Evolutionary conservation across 2,888 invertebrate genomes (phyloP).

Genomic region (Melanostoma mellinum): DNA sequence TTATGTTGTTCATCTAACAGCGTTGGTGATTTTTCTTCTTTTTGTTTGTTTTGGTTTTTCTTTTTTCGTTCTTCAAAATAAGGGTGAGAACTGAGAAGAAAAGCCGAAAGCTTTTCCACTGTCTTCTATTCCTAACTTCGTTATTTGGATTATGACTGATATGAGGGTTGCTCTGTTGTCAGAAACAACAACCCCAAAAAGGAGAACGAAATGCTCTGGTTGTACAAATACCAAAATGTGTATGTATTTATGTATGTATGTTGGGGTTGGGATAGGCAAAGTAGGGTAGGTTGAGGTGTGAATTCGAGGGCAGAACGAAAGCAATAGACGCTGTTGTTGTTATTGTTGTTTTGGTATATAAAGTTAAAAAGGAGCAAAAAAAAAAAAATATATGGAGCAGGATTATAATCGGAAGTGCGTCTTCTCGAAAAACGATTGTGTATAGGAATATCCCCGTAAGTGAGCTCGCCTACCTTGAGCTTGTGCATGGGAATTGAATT

Average conservation of each 20-base stretch:
- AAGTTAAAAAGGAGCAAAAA: constrained; percentile 4
- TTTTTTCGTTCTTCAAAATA: no score
- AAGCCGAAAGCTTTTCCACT: no score
- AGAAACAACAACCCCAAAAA: no score
- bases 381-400: constrained; percentile 24
- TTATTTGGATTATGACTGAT: no score
- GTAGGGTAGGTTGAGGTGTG: constrained; percentile 16
- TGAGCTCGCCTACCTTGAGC: not conserved
- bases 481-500: constrained; percentile 45
- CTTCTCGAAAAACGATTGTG: constrained; percentile 7
- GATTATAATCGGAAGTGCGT: constrained; percentile 35
- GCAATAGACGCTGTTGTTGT: constrained; percentile 32
- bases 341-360: constrained; percentile 13
- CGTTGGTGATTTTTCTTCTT: no score
- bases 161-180: no score
- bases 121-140: no score
- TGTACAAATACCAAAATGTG: not conserved
- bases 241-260: not conserved
- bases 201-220: no score
- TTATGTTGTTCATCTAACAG: no score
- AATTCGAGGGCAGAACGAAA: constrained; percentile 44
- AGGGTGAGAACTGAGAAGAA: no score
- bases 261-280: not conserved
- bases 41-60: no score
- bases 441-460: not conserved